phyloP scores from a whole-genome alignment of 2,888 invertebrate genomes.

The Elmis aenea region DNA sequence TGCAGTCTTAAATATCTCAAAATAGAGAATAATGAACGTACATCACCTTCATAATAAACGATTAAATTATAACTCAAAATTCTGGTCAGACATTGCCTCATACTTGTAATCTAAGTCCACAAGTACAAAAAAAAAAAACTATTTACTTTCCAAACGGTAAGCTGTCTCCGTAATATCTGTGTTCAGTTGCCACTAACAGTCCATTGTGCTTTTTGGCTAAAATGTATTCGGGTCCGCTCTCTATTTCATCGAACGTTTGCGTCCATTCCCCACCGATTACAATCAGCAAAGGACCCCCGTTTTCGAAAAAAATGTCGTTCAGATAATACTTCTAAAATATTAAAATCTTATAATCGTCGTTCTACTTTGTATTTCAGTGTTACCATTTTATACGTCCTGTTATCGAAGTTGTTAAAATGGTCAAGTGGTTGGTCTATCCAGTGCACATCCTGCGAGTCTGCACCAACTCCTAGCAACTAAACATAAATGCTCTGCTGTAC shows the following conservation, averaged over 20 bases:
- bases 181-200: slow-evolving; percentile 70
- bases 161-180: slow-evolving; percentile 75
- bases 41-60: too few relatives aligned
- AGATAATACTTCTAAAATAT: slow-evolving; percentile 51
- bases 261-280: slow-evolving; percentile 73
- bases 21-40: too few relatives aligned
- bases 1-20: too few relatives aligned
- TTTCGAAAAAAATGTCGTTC: slow-evolving; percentile 47
- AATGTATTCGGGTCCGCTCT: slow-evolving; percentile 57
- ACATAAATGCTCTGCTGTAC: too few relatives aligned
- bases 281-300: slow-evolving; percentile 58
- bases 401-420: slow-evolving; percentile 52
- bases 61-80: too few relatives aligned
- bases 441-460: too few relatives aligned
- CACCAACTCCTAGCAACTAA: too few relatives aligned
- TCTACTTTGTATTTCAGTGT: too few relatives aligned
- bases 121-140: too few relatives aligned
- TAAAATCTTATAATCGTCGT: not conserved
- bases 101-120: too few relatives aligned
- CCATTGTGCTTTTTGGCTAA: slow-evolving; percentile 57
- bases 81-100: too few relatives aligned
- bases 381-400: slow-evolving; percentile 53
- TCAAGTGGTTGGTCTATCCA: slow-evolving; percentile 36
- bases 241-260: slow-evolving; percentile 55
- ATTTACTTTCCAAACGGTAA: slow-evolving; percentile 50